phyloP scores from a whole-genome alignment of 2,797 vertebrate species.

The Holocentrus rufus region DNA sequence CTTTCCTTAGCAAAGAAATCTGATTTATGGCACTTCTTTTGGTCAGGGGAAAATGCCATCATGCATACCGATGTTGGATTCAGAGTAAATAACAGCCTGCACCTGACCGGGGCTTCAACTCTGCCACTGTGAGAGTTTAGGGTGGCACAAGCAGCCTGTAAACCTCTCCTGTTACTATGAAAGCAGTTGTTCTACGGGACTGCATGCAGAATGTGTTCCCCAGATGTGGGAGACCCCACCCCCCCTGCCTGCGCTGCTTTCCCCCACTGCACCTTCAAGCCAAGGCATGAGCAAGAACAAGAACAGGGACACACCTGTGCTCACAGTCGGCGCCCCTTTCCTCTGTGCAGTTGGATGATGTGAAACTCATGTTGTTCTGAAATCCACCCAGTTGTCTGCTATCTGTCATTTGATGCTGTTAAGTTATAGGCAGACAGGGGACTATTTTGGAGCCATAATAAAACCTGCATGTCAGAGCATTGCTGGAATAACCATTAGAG shows the following conservation, averaged over 20 bases:
- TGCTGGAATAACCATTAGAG: slow-evolving; percentile 54
- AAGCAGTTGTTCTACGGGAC: slow-evolving; percentile 58
- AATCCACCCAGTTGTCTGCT: slow-evolving; percentile 16
- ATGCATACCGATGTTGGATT: not conserved
- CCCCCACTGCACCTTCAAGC: slow-evolving; percentile 18
- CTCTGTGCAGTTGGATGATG: not conserved
- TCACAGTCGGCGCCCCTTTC: not conserved
- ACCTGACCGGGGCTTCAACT: slow-evolving; percentile 24
- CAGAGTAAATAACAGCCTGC: not conserved
- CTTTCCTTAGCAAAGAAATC: not conserved
- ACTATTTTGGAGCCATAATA: slow-evolving; percentile 50
- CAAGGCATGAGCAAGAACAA: slow-evolving; percentile 36
- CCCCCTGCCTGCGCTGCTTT: not conserved
- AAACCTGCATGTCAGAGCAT: slow-evolving; percentile 30
- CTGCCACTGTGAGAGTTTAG: slow-evolving; percentile 15
- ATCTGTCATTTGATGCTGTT: slow-evolving; percentile 19
- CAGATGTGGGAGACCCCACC: slow-evolving; percentile 65
- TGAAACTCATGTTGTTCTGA: slow-evolving; percentile 17
- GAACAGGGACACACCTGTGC: slow-evolving; percentile 59
- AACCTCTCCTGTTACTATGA: slow-evolving; percentile 41
- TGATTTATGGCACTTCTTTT: slow-evolving; percentile 4
- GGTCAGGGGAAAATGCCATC: not conserved
- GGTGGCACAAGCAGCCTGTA: slow-evolving; percentile 21
- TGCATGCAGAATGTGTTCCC: slow-evolving; percentile 57
- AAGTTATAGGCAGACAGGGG: slow-evolving; percentile 28